Conservation (phyloP, 2,797 vertebrate species). For the Enteromius viviparus region DNA sequence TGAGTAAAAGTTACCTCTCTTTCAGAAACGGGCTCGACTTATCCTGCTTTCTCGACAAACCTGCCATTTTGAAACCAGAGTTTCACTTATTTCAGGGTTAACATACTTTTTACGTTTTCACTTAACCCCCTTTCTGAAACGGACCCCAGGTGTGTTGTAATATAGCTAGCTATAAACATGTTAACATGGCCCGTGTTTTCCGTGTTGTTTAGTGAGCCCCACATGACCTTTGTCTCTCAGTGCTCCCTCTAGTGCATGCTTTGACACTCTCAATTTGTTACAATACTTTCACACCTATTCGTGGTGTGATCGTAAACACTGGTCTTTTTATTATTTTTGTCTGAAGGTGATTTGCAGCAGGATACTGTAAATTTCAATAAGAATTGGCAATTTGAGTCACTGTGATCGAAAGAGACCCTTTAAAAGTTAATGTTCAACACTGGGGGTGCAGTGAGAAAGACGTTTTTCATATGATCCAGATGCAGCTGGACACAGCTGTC, state of each 20-base stretch:
- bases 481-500: neutral
- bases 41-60: too few relatives aligned
- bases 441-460: too few relatives aligned
- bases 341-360: neutral
- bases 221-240: neutral
- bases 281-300: neutral
- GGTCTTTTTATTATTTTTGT: neutral
- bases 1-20: too few relatives aligned
- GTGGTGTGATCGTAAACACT: neutral
- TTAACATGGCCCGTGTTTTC: neutral
- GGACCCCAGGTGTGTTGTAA: neutral
- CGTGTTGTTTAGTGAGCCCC: neutral
- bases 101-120: too few relatives aligned
- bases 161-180: neutral
- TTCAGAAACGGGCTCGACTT: too few relatives aligned
- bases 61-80: too few relatives aligned
- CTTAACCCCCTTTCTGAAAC: too few relatives aligned
- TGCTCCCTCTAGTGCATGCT: slow-evolving; percentile 24
- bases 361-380: neutral
- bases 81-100: too few relatives aligned
- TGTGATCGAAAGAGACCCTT: neutral
- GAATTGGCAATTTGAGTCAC: neutral
- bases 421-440: neutral
- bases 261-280: neutral
- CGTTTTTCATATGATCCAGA: neutral